These are phyloP conservation scores for Apodemia mormo DNA, from an alignment of 2,888 invertebrate genomes.

Conservation along the genomic window DNA sequence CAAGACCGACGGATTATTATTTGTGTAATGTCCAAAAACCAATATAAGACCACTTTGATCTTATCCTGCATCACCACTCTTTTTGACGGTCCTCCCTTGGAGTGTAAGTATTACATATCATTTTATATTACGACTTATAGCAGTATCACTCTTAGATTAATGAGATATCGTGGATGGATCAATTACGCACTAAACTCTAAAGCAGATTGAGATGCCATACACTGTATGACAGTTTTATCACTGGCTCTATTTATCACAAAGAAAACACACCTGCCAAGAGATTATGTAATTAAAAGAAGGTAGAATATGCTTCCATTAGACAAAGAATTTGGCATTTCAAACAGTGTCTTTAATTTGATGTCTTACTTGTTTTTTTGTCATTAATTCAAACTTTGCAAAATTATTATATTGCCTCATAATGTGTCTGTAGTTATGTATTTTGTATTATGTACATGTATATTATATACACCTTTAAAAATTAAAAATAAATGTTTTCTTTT, in stretches of 20 bases:
- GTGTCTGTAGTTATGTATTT: too few species aligned
- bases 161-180: conserved; percentile 69
- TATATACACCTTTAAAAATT: too few species aligned
- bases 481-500: too few species aligned
- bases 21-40: too few species aligned
- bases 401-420: too few species aligned
- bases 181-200: conserved; percentile 53
- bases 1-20: too few species aligned
- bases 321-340: background rate
- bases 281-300: conserved; percentile 38
- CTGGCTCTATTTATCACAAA: conserved; percentile 50
- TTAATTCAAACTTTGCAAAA: background rate
- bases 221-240: conserved; percentile 56
- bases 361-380: background rate
- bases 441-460: too few species aligned
- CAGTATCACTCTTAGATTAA: conserved; percentile 45
- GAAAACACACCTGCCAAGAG: conserved; percentile 38
- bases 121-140: conserved; percentile 31
- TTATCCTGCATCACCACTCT: too few species aligned
- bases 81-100: too few species aligned
- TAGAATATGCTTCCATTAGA: conserved; percentile 23
- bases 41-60: too few species aligned
- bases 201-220: conserved; percentile 59
- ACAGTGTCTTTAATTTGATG: background rate
- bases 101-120: background rate